Evolutionary conservation across 2,888 invertebrate species (phyloP).

Genomic region (Dolomedes plantarius): DNA sequence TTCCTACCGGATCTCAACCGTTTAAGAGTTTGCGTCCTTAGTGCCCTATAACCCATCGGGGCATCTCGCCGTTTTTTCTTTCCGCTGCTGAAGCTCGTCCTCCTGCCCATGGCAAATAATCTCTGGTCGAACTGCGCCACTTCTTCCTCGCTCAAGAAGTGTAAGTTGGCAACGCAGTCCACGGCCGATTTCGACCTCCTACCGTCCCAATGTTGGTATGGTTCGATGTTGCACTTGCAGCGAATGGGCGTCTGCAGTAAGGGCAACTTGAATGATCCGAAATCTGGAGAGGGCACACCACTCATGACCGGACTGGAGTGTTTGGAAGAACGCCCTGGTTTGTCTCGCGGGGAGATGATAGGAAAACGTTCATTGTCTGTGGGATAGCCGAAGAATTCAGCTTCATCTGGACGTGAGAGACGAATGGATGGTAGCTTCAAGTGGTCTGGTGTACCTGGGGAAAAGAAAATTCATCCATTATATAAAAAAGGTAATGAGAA

Average conservation of each 20-base stretch:
- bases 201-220: constrained; percentile 38
- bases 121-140: constrained; percentile 36
- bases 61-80: not conserved
- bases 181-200: constrained; percentile 52
- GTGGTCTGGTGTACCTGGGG: constrained; percentile 35
- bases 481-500: too few relatives aligned
- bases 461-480: too few relatives aligned
- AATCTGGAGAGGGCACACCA: not conserved
- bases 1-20: constrained; percentile 18
- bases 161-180: constrained; percentile 60
- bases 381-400: not conserved
- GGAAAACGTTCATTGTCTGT: not conserved
- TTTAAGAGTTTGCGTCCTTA: constrained; percentile 58
- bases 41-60: constrained; percentile 15
- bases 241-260: constrained; percentile 46
- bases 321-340: too few relatives aligned
- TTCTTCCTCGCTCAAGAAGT: constrained; percentile 51
- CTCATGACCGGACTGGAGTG: not conserved
- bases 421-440: constrained; percentile 50
- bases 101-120: not conserved
- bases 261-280: constrained; percentile 25
- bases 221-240: constrained; percentile 54
- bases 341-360: not conserved
- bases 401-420: constrained; percentile 31
- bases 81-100: constrained; percentile 10